Base-by-base conservation (phyloP, 2,888 invertebrate genomes). In the Argynnis bischoffii region DNA sequence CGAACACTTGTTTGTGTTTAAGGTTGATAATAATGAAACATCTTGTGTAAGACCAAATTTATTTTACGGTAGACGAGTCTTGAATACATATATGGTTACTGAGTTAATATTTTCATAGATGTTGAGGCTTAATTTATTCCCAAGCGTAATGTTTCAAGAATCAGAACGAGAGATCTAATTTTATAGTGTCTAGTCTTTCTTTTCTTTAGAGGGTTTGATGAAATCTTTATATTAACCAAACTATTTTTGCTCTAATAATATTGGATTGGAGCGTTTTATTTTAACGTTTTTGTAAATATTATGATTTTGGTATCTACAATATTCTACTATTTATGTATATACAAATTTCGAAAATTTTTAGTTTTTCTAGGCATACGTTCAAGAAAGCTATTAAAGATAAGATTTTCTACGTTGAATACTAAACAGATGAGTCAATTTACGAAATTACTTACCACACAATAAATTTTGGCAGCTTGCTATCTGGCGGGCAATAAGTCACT, bases 401-500 rank as follows among this genome's bases (percentile, higher is more conserved):
- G 51, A 61, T 16, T 51, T 61, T 21, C 56, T 54, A 55, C 53
- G 60, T 71, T 63, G 64, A 66, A 69, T 56, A 56, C 60, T 54
- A 66, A 69, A 55, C 55, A 69, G 60, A 71, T 67, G 59, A 69
- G 46, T 65, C 71, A 69, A 71, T 69, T 71, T 69, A 67, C 57
- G 57, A 61, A 69, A 71, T 68, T 71, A 67, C 67, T 70, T 67
- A 66, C 69, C 64, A 67, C 48, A 56, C 55, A 65, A 65, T 66
- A 70, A 65, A 70, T 66, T 70, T 70, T 68, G 70, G 70, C 70
- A 69, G 67, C 51, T 64, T 55, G 63, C 63, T 66, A 70, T 70
- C 70, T 66, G 65, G 63, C 79, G 77, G 75, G 82, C 85, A 83
- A 88, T 88, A 89, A 89, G 82, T 90, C 85, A 87, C 76, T 77